Conservation (phyloP, 1,140 invertebrate genomes). For the Trachymyrmex septentrionalis region DNA sequence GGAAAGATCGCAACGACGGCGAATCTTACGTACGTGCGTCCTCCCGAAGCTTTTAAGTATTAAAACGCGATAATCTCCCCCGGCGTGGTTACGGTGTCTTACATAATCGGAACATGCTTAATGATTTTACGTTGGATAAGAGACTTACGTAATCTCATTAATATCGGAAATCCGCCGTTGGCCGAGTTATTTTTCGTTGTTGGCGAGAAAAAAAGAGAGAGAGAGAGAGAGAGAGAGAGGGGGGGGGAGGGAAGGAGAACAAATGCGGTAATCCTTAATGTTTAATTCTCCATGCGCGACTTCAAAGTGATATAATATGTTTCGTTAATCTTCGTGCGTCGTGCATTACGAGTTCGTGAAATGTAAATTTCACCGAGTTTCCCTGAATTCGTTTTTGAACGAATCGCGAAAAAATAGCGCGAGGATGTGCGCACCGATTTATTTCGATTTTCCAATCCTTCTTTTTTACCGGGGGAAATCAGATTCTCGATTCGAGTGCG, state of each 20-base stretch:
- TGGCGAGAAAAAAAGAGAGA: background rate
- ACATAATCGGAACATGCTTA: constrained; percentile 49
- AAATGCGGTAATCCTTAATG: constrained; percentile 37
- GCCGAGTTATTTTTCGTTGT: constrained; percentile 43
- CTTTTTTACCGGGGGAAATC: background rate
- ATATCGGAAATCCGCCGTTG: constrained; percentile 51
- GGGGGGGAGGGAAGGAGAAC: background rate
- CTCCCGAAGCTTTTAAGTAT: constrained; percentile 17
- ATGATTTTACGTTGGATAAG: constrained; percentile 60
- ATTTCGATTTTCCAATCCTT: background rate
- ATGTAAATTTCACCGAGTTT: constrained; percentile 1
- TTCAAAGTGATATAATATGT: constrained; percentile 12
- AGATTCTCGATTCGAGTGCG: background rate
- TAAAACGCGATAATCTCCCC: constrained; percentile 55
- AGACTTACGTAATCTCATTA: constrained; percentile 64
- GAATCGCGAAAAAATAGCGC: background rate
- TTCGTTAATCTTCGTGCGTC: constrained; percentile 7
- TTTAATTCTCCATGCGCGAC: background rate
- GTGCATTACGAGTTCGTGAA: constrained; percentile 10
- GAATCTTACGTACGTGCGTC: background rate
- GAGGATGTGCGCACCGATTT: too few relatives aligned
- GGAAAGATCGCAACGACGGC: background rate
- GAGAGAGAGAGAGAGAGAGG: background rate
- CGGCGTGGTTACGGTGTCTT: constrained; percentile 26
- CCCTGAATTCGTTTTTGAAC: background rate